phyloP scores from a whole-genome alignment of 2,113 vertebrate genomes.

The Aptenodytes patagonicus region DNA sequence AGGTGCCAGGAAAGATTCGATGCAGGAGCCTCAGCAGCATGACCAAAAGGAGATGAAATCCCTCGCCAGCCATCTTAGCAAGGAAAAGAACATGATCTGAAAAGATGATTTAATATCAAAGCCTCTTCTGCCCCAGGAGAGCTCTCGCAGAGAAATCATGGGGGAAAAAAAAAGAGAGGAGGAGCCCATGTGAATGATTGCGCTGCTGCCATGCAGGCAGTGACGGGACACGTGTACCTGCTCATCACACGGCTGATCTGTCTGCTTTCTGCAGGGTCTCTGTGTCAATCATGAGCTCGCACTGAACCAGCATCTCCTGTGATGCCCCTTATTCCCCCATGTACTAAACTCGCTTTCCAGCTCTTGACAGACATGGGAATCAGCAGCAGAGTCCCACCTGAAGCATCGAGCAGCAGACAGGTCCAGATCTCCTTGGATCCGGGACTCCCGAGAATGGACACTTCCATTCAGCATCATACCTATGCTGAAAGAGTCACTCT shows the following conservation, averaged over 20 bases:
- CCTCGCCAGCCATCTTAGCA: not conserved
- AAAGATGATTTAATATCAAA: not conserved
- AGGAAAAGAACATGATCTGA: not conserved
- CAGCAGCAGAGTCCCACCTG: not conserved
- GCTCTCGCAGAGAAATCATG: not conserved
- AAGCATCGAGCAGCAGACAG: fast-evolving
- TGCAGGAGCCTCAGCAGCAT: not conserved
- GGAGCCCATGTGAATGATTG: fast-evolving
- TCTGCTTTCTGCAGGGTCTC: not conserved
- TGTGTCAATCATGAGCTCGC: fast-evolving
- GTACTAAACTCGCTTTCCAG: not conserved
- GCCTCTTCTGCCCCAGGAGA: not conserved
- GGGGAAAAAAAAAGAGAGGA: not conserved
- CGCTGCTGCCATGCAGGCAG: fast-evolving
- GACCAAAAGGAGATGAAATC: not conserved
- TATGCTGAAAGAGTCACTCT: not conserved
- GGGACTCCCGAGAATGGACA: not conserved
- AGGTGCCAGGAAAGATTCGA: not conserved
- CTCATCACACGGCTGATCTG: not conserved
- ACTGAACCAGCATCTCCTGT: not conserved
- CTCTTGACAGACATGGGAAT: not conserved
- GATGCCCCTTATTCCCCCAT: not conserved
- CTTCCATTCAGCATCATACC: not conserved
- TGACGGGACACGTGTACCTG: not conserved
- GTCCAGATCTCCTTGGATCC: not conserved